Conservation (phyloP, 2,113 vertebrate genomes). For the Piliocolobus tephrosceles region DNA sequence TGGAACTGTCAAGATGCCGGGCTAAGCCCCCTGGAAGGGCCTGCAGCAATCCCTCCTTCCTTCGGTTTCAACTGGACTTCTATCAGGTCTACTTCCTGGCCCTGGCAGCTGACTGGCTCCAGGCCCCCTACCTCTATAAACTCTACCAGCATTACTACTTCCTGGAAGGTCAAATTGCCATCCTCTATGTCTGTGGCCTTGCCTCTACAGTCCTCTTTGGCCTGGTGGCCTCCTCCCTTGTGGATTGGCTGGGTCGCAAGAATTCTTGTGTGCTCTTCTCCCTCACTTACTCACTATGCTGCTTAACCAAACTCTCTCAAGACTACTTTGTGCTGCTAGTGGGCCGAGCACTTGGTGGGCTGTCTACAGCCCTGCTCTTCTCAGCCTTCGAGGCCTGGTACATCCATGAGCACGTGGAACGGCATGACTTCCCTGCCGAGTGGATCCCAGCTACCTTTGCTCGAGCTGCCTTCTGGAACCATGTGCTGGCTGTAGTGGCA, state of each 20-base stretch:
- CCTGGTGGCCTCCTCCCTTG: slow-evolving; percentile 88
- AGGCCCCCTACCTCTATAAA: slow-evolving; percentile 96
- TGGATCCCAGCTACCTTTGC: slow-evolving; percentile 93
- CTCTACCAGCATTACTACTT: slow-evolving; percentile 96
- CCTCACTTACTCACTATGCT: slow-evolving; percentile 90
- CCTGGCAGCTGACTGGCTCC: slow-evolving; percentile 94
- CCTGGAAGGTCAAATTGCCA: slow-evolving; percentile 94
- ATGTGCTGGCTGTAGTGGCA: slow-evolving; percentile 89
- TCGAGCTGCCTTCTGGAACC: slow-evolving; percentile 92
- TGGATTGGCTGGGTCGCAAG: slow-evolving; percentile 89
- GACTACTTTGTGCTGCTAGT: slow-evolving; percentile 93
- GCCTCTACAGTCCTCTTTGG: slow-evolving; percentile 92
- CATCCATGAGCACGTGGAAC: slow-evolving; percentile 89
- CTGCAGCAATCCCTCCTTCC: slow-evolving; percentile 91
- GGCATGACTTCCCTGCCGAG: slow-evolving; percentile 92
- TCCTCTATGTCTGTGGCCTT: slow-evolving; percentile 94
- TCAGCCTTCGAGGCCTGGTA: slow-evolving; percentile 95
- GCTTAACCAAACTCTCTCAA: slow-evolving; percentile 92
- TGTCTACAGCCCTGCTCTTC: slow-evolving; percentile 93
- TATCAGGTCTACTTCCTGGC: slow-evolving; percentile 92
- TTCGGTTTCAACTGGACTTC: slow-evolving; percentile 89
- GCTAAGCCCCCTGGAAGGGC: slow-evolving; percentile 81
- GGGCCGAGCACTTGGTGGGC: slow-evolving; percentile 91
- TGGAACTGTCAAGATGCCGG: slow-evolving; percentile 90
- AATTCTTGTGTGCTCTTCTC: slow-evolving; percentile 93